Percentiles rank a stretch among this genome's conserved stretches.
Conservation (phyloP, 2,888 invertebrate species). For the Polia nebulosa region DNA sequence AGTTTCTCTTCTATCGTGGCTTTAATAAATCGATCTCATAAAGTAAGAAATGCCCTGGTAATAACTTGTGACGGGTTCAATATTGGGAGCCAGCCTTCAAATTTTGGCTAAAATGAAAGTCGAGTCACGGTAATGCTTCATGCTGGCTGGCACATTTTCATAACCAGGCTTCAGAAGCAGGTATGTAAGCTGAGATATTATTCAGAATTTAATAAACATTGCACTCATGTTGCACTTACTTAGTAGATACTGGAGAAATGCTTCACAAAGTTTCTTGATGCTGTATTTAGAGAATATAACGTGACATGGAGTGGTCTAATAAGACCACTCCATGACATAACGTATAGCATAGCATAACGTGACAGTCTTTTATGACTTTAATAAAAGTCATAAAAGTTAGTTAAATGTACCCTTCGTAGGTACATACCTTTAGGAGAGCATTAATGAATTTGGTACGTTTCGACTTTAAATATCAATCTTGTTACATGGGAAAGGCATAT, state of each 20-base stretch:
- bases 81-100: constrained; percentile 34
- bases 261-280: neutral
- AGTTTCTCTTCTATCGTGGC: constrained; percentile 17
- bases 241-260: neutral
- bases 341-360: too few relatives aligned
- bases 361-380: too few relatives aligned
- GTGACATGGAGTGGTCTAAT: neutral
- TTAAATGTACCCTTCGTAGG: neutral
- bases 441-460: neutral
- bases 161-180: constrained; percentile 33
- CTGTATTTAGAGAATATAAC: neutral
- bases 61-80: constrained; percentile 44
- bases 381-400: neutral
- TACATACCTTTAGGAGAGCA: too few relatives aligned
- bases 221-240: constrained; percentile 23
- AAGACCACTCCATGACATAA: too few relatives aligned
- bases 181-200: constrained; percentile 27
- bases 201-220: constrained; percentile 46
- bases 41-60: constrained; percentile 44
- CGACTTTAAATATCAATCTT: neutral
- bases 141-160: constrained; percentile 32
- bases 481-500: neutral
- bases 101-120: constrained; percentile 51
- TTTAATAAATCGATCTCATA: constrained; percentile 47
- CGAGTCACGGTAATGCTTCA: constrained; percentile 48